Base-by-base conservation (phyloP, 1,140 invertebrate species). In the Holcopasites calliopsidis region DNA sequence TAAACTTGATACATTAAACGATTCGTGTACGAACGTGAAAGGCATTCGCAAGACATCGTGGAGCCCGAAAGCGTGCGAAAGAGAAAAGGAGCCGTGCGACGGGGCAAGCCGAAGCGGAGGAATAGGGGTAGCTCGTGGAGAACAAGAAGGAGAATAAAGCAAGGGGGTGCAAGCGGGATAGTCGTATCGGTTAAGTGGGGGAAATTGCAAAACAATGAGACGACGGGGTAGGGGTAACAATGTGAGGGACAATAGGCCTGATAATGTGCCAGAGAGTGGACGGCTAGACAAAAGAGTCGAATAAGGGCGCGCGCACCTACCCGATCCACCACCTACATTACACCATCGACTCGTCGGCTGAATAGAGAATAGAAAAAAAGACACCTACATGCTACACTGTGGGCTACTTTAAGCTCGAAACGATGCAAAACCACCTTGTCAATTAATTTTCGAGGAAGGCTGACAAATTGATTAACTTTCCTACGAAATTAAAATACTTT, bases 151-250 rank as follows among this genome's bases (percentile, higher is more conserved):
- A 65, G 69, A 70, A 62, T 7, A 47, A 44, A 65, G 76, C 40
- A 83, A 76, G 77, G 77, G 77, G 76, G 76, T 75, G 76, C 61
- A 64, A 82, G 80, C 75, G 85, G 84, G 87, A 73, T 77, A 86
- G 88, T 86, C 81, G 90, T 91, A 91, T 90, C 89, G 88, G 90
- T 91, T 91, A 91, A 91, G 90, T 91, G 88, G 90, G 87, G 88
- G 90, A 91, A 91, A 91, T 91, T 91, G 90, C 90, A 91, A 91
- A 91, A 91, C 90, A 91, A 91, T 91, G 89, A 90, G 86, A 85
- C 81, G 85, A 77, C 80, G 80, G 72, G 85, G 84, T 86, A 81
- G 88, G 86, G 87, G 87, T 90, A 91, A 92, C 90, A 92, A 91
- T 91, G 90, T 89, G 87, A 91, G 88, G 86, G 90, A 92, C 91